Percentiles rank a stretch among this genome's conserved stretches.
These are phyloP conservation scores for Pogonomyrmex barbatus DNA, from an alignment of 1,140 invertebrate genomes.

Conservation along the genomic window DNA sequence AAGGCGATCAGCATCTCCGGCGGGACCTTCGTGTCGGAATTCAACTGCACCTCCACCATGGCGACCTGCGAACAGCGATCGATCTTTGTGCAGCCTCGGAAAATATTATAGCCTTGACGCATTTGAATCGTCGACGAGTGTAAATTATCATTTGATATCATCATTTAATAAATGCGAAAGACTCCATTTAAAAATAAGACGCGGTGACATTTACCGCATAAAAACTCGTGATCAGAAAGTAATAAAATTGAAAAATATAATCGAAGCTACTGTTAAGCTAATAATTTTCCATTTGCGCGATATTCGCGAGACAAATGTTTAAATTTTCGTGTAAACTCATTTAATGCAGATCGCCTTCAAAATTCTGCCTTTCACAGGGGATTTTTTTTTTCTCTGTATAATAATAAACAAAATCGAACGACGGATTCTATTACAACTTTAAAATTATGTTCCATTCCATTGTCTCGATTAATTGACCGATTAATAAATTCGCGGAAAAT, in stretches of 20 bases:
- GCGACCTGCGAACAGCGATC: slow-evolving; percentile 90
- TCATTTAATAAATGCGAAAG: not conserved
- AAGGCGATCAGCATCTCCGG: slow-evolving; percentile 95
- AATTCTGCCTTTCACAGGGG: slow-evolving; percentile 1
- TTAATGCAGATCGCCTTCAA: not conserved
- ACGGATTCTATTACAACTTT: not conserved
- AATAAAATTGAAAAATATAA: slow-evolving; percentile 1
- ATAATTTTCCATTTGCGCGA: not conserved
- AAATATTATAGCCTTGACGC: not conserved
- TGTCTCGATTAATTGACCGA: not conserved
- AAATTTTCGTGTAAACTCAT: not conserved
- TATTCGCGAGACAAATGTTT: not conserved
- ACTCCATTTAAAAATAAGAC: not conserved
- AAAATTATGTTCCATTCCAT: not conserved
- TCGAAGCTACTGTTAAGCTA: not conserved
- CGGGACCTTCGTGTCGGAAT: slow-evolving; percentile 91
- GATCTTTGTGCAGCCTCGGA: not conserved
- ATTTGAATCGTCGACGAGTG: not conserved
- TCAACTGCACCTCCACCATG: slow-evolving; percentile 97
- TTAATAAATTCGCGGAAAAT: not conserved
- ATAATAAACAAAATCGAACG: not conserved
- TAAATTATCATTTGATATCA: not conserved
- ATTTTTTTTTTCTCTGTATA: slow-evolving; percentile 8
- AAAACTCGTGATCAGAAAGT: not conserved
- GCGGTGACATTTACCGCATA: not conserved